These are phyloP conservation scores for Hypocryptadius cinnamomeus DNA, from an alignment of 2,113 vertebrate genomes.

Conservation along the genomic window DNA sequence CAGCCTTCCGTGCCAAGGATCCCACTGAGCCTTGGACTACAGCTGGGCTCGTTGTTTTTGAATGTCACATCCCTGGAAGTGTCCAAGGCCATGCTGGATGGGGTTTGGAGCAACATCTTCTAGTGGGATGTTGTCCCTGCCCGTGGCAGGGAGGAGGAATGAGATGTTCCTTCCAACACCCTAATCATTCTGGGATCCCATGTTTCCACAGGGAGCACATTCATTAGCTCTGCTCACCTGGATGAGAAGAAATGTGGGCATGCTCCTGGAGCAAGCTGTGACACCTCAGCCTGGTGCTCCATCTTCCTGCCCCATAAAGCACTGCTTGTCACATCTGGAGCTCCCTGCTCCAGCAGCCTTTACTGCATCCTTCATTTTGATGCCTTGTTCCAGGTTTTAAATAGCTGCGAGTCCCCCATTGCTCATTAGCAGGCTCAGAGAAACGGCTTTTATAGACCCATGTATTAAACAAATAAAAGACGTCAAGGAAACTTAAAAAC, in stretches of 20 bases:
- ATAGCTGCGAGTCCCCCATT: not conserved
- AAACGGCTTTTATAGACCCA: constrained; percentile 24
- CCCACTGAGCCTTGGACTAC: not conserved
- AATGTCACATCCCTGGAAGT: not conserved
- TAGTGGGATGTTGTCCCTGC: not conserved
- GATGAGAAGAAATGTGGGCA: not conserved
- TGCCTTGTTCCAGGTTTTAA: constrained; percentile 31
- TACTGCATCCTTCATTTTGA: constrained; percentile 12
- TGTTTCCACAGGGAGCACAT: too few relatives aligned
- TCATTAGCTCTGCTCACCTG: accelerated
- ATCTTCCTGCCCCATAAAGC: not conserved
- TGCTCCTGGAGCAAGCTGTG: not conserved
- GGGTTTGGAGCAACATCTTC: not conserved
- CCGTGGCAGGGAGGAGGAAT: not conserved
- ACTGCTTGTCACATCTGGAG: not conserved
- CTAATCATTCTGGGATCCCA: not conserved
- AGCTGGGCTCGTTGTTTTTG: accelerated
- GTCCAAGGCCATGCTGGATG: not conserved
- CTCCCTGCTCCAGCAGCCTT: constrained; percentile 11
- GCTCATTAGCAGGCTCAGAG: constrained; percentile 35
- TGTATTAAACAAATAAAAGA: constrained; percentile 53
- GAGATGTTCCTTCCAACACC: not conserved
- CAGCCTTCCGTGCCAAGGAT: not conserved
- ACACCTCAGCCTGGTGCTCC: not conserved
- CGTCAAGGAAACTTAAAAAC: constrained; percentile 34